phyloP scores from a whole-genome alignment of 2,113 vertebrate genomes.

The Nesogale talazaci region DNA sequence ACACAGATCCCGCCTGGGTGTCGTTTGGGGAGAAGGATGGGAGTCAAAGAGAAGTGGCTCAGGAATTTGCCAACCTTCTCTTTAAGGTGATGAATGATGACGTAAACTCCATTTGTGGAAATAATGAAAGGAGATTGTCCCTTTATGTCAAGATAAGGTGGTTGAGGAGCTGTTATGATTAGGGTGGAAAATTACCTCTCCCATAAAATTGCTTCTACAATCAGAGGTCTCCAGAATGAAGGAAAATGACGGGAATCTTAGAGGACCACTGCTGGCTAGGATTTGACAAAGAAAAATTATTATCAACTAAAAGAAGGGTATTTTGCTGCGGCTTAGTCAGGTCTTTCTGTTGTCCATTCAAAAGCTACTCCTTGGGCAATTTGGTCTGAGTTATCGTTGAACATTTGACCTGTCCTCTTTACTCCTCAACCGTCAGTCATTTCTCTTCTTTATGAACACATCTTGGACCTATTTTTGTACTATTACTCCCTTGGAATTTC shows the following conservation, averaged over 20 bases:
- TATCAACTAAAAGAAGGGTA: not conserved
- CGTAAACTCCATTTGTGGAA: not conserved
- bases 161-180: not conserved
- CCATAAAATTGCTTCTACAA: not conserved
- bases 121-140: not conserved
- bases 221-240: not conserved
- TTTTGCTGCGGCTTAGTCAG: not conserved
- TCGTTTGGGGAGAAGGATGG: not conserved
- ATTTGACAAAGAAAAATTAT: not conserved
- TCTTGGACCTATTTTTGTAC: too few species aligned
- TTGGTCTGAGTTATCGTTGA: too few species aligned
- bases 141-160: not conserved
- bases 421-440: too few species aligned
- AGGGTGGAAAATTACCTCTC: not conserved
- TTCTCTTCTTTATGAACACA: too few species aligned
- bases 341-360: too few species aligned
- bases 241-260: not conserved
- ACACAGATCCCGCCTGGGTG: not conserved
- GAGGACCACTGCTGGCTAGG: not conserved
- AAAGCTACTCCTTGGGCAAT: too few species aligned
- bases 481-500: too few species aligned
- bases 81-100: not conserved
- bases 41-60: not conserved
- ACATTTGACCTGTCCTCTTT: too few species aligned
- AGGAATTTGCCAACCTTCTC: not conserved